These are phyloP conservation scores for Actinostola sp. DNA, from an alignment of 92 coral and sea anemone species.

Conservation along the genomic window DNA sequence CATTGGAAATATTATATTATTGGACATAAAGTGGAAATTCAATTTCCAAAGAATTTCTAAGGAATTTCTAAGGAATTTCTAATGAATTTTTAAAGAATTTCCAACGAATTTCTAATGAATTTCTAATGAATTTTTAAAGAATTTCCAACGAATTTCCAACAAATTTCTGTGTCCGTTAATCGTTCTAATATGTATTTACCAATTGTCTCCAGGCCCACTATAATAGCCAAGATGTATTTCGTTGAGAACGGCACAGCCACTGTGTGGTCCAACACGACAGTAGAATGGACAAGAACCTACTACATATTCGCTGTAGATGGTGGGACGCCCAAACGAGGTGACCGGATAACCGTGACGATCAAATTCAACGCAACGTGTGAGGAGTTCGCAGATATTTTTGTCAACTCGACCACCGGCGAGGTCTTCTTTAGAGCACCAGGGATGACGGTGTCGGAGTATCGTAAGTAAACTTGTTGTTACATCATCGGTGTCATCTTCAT, in stretches of 20 bases:
- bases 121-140: too few species aligned
- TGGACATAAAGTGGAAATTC: too few species aligned
- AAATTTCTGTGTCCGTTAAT: neutral
- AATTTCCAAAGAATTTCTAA: too few species aligned
- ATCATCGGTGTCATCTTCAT: neutral
- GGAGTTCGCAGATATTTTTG: constrained; percentile 74
- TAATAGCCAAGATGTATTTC: constrained; percentile 66
- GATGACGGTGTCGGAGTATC: constrained; percentile 88
- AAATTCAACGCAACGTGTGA: constrained; percentile 88
- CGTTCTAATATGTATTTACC: too few species aligned
- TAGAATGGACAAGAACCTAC: constrained; percentile 71
- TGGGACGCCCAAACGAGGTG: constrained; percentile 91
- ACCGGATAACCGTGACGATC: constrained; percentile 74
- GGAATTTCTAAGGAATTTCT: too few species aligned
- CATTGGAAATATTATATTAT: too few species aligned
- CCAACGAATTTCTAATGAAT: too few species aligned
- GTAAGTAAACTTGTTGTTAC: too few species aligned
- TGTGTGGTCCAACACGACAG: constrained; percentile 90
- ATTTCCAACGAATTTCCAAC: too few species aligned
- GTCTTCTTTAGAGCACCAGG: constrained; percentile 93
- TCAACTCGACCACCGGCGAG: constrained; percentile 75
- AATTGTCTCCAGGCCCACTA: constrained; percentile 60
- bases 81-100: too few species aligned
- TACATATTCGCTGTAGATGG: constrained; percentile 89
- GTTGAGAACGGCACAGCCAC: constrained; percentile 70